Percentiles rank a stretch among this genome's conserved stretches.
Conservation (phyloP, 53 echinoderm and acorn worm genomes). For the Actinopyga echinites region DNA sequence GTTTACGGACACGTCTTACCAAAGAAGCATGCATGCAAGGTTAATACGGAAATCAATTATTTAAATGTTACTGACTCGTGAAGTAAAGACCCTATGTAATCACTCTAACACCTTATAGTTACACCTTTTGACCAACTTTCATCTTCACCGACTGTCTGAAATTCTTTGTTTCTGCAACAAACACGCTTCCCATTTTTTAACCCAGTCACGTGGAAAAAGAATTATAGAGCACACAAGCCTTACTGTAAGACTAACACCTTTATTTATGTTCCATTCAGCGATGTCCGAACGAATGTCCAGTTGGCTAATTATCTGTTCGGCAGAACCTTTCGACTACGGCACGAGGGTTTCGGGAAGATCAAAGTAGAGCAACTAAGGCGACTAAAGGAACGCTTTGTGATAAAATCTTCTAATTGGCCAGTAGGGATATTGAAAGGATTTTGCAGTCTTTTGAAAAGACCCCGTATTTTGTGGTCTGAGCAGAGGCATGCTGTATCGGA, state of each 20-base stretch:
- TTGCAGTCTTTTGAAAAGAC: background rate
- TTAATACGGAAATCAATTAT: too few relatives aligned
- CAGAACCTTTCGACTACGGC: background rate
- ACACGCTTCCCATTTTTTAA: background rate
- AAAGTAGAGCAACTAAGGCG: background rate
- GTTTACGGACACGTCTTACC: too few relatives aligned
- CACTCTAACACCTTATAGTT: too few relatives aligned
- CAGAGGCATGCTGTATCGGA: background rate
- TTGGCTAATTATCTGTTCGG: constrained; percentile 21
- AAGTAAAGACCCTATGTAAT: too few relatives aligned
- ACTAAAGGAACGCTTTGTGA: background rate
- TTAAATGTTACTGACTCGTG: too few relatives aligned
- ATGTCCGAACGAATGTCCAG: constrained; percentile 12
- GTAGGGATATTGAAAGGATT: background rate
- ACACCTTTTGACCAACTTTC: too few relatives aligned
- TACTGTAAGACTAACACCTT: background rate
- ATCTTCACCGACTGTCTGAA: too few relatives aligned
- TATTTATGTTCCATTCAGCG: constrained; percentile 1
- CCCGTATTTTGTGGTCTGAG: background rate
- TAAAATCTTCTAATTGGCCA: constrained; percentile 27
- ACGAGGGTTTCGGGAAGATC: background rate
- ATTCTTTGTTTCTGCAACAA: too few relatives aligned
- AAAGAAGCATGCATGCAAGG: too few relatives aligned
- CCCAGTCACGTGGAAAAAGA: background rate
- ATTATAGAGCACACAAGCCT: background rate